Base-by-base conservation (phyloP, 30 jellyfish, hydroid and myxozoan species). In the Hydractinia symbiolongicarpus region DNA sequence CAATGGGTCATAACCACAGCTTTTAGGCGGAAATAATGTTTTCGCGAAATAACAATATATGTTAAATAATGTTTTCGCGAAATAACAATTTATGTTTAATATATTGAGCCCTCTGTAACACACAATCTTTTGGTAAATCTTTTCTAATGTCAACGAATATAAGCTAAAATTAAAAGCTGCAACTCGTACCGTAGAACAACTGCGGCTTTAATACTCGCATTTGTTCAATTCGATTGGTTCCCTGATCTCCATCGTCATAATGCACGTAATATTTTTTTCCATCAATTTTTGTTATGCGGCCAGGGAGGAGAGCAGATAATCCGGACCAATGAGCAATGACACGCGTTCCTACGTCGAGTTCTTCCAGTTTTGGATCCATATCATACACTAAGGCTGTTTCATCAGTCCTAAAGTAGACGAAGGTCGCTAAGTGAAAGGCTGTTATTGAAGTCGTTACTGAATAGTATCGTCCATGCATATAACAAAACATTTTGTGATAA, bases 241-340 rank as follows among this genome's bases (percentile, higher is more conserved):
- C 96, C 40, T 81, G 84, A 82, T 94, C 99, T 40, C 97, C 99
- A 85, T 94, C 99, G 54, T 94, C 99, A 77, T 87, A 94, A 8
- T 81, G 79, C 66, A 94, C 96, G 60, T 81, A 88, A 73, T 84
- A 94, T 66, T 84, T 88, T 53, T 81, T 81, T 55, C 96, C 96
- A 50, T 94, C 99, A n/a, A 80, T 85, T 51, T 79, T 81, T 40
- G 91, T 86, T 5, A 94, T 87, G 9, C 50, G 78, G 17, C 99
- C 99, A 17, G 97, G 96, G 14, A 94, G 86, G 85, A 72, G 86
- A 52, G 96, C 96, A 51, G 96, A 58, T 1, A 94, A 73, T 4
- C 99, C 99, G 54, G 97, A 80, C 99, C 99, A 94, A 54, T 89
- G 96, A 16, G 99, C 99, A 10, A 94, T 88, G 50, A 94, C 99